Evolutionary conservation across 2,113 vertebrate genomes (phyloP).

Genomic region (Rhinopomastus cyanomelas): DNA sequence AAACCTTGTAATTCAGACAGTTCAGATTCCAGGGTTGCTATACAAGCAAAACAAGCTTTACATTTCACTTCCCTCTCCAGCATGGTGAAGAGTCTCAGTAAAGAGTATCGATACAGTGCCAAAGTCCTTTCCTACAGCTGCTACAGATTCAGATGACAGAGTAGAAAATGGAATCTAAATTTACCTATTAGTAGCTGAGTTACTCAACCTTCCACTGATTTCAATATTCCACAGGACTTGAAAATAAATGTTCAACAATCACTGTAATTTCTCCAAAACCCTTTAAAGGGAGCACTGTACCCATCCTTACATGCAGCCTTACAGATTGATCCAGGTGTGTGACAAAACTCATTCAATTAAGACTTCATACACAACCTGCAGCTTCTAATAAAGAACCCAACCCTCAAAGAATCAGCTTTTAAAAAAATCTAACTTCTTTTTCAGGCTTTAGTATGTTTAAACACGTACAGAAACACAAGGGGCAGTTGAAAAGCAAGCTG

Average conservation of each 20-base stretch:
- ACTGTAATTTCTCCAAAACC: neutral
- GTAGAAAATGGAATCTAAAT: neutral
- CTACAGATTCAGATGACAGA: neutral
- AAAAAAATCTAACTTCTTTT: neutral
- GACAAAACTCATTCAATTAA: neutral
- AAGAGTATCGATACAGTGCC: neutral
- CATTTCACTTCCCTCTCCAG: neutral
- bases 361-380: neutral
- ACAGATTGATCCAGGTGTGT: neutral
- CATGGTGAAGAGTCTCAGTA: neutral
- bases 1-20: neutral
- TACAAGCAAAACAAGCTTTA: neutral
- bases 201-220: constrained; percentile 14
- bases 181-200: neutral
- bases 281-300: neutral
- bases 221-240: neutral
- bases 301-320: neutral
- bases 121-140: neutral
- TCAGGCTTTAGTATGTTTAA: neutral
- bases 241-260: neutral
- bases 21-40: neutral
- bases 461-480: neutral
- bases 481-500: neutral
- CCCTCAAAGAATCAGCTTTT: neutral
- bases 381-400: neutral